phyloP scores from a whole-genome alignment of 1,140 invertebrate genomes.

The Rhagoletis zephyria region DNA sequence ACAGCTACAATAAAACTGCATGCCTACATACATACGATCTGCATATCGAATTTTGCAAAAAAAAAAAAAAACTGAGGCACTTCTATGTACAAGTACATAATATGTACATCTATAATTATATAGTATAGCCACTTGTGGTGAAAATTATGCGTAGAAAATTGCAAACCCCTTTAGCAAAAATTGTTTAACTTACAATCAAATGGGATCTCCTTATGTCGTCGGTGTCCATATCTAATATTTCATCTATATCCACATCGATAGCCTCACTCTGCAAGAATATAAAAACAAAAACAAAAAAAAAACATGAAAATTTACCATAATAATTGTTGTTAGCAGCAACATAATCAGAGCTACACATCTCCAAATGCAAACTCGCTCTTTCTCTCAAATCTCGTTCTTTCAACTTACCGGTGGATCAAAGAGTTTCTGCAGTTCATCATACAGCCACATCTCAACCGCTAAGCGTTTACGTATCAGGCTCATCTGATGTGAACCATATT shows the following conservation, averaged over 20 bases:
- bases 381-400: neutral
- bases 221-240: conserved; percentile 92
- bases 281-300: neutral
- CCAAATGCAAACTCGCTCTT: neutral
- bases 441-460: conserved; percentile 97
- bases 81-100: no score
- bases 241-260: conserved; percentile 94
- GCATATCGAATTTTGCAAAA: no score
- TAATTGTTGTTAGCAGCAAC: neutral
- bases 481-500: conserved; percentile 97
- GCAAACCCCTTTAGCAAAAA: neutral
- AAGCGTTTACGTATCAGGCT: conserved; percentile 93
- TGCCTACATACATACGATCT: no score
- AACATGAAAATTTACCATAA: conserved; percentile 21
- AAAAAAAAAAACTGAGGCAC: no score
- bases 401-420: conserved; percentile 85
- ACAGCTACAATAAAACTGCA: no score
- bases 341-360: neutral
- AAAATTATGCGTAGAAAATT: conserved; percentile 2
- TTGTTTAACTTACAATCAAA: conserved; percentile 79
- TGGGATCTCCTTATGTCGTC: conserved; percentile 87
- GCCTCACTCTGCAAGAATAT: conserved; percentile 75
- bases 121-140: neutral
- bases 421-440: conserved; percentile 92
- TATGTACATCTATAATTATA: no score